phyloP scores from a whole-genome alignment of 2,113 vertebrate species.

The Indri indri region DNA sequence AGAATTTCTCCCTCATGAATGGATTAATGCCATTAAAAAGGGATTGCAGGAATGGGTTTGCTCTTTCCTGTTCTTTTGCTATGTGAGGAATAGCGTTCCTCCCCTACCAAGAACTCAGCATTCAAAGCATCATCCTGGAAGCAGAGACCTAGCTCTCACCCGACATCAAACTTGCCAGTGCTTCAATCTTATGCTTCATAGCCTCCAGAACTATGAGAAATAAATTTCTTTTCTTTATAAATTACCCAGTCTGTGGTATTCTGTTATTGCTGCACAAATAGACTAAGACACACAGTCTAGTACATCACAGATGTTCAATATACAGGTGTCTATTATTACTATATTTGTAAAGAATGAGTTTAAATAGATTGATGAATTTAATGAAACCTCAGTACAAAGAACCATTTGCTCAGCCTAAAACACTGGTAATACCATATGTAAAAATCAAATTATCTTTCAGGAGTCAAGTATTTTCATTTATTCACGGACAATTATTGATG shows the following conservation, averaged over 20 bases:
- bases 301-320: neutral
- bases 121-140: neutral
- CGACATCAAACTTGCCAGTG: neutral
- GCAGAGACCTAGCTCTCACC: neutral
- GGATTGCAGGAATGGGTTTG: neutral
- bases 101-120: neutral
- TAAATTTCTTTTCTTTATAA: neutral
- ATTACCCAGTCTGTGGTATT: neutral
- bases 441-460: conserved; percentile 1
- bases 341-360: neutral
- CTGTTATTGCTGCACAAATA: neutral
- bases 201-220: neutral
- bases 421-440: neutral
- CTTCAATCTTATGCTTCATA: neutral
- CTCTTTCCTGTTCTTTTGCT: neutral
- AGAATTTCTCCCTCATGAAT: neutral
- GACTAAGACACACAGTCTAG: neutral
- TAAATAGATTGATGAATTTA: neutral
- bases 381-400: neutral
- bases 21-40: neutral
- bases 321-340: neutral
- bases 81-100: neutral
- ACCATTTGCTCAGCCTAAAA: neutral
- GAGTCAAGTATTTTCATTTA: conserved; percentile 18
- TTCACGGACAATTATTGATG: neutral